Percentiles rank a stretch among this genome's conserved stretches.
Conservation (phyloP, 2,888 invertebrate species). For the Noctua fimbriata region DNA sequence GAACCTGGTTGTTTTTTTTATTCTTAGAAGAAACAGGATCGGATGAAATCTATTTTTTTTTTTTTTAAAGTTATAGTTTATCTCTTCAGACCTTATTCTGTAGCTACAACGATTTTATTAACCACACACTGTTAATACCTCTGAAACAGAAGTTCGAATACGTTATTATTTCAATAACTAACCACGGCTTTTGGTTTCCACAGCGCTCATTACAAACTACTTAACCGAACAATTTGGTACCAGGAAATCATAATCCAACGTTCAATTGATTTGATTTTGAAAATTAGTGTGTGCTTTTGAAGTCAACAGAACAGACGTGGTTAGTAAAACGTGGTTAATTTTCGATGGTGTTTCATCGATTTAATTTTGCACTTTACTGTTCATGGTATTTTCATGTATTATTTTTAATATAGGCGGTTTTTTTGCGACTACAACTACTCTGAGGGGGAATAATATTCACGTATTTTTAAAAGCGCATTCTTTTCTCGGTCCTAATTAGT, state of each 20-base stretch:
- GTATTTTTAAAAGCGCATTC: background rate
- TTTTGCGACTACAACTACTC: background rate
- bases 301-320: background rate
- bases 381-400: background rate
- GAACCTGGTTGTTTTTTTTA: background rate
- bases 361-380: background rate
- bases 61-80: background rate
- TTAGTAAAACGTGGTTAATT: background rate
- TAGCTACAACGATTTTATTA: background rate
- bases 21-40: background rate
- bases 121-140: background rate
- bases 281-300: conserved; percentile 35
- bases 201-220: conserved; percentile 25
- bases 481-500: background rate
- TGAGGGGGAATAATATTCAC: background rate
- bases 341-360: background rate
- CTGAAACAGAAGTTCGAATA: background rate
- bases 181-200: conserved; percentile 8
- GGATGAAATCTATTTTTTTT: background rate
- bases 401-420: too few species aligned
- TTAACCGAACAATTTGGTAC: conserved; percentile 12
- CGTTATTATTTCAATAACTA: conserved; percentile 16
- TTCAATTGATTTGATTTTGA: conserved; percentile 20
- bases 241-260: conserved; percentile 18
- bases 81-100: background rate